These are phyloP conservation scores for Plebejus anna DNA, from an alignment of 2,888 invertebrate species.

Conservation along the genomic window DNA sequence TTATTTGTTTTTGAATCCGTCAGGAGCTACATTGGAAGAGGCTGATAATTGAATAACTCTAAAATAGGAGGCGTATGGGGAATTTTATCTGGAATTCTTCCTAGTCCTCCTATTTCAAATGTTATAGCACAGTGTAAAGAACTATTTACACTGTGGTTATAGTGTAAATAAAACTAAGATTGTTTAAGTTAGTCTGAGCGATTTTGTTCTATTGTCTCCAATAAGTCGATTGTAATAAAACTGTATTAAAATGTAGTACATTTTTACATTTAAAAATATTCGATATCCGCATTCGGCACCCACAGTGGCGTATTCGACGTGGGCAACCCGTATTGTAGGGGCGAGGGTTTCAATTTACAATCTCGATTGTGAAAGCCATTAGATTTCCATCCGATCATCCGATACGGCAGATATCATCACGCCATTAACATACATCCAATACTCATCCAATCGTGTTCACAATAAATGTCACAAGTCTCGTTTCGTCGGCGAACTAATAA, in stretches of 20 bases:
- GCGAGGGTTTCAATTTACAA: constrained; percentile 29
- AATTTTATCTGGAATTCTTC: too few species aligned
- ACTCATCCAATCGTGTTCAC: constrained; percentile 44
- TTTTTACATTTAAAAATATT: neutral
- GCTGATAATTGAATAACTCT: neutral
- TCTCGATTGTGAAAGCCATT: constrained; percentile 34
- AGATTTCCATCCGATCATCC: constrained; percentile 52
- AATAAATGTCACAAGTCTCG: constrained; percentile 16
- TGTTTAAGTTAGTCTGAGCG: too few species aligned
- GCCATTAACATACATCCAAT: constrained; percentile 64
- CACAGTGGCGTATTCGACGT: constrained; percentile 19
- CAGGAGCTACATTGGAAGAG: neutral
- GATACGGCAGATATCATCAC: constrained; percentile 53
- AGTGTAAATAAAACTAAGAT: too few species aligned
- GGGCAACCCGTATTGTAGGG: constrained; percentile 9
- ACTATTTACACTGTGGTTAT: too few species aligned
- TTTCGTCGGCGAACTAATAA: neutral
- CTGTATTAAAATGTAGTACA: too few species aligned
- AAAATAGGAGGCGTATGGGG: too few species aligned
- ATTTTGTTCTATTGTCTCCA: too few species aligned
- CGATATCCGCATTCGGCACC: neutral
- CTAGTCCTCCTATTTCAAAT: too few species aligned
- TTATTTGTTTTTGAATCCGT: constrained; percentile 9
- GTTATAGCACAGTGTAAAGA: too few species aligned
- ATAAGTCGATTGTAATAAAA: too few species aligned